A percentile compares a stretch with the other conserved stretches of the same genome.
Conservation (phyloP, 1,140 invertebrate species). For the Drosophila novamexicana region DNA sequence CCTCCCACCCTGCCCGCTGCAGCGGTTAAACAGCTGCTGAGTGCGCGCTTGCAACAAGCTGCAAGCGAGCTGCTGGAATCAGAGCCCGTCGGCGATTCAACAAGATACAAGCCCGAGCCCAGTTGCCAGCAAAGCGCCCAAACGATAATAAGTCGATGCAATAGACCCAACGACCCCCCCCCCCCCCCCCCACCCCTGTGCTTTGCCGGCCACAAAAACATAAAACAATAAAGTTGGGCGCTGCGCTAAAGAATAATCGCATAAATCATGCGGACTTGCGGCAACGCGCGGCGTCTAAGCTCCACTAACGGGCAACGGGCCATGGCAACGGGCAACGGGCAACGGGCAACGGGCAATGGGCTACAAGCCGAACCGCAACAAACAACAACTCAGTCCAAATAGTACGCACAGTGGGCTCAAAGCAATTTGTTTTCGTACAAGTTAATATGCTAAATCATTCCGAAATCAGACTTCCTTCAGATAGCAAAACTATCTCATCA, state of each 20-base stretch:
- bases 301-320: slow-evolving; percentile 55
- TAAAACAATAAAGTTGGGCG: slow-evolving; percentile 80
- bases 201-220: slow-evolving; percentile 66
- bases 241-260: slow-evolving; percentile 81
- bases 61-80: slow-evolving; percentile 53
- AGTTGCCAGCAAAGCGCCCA: slow-evolving; percentile 16
- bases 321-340: neutral
- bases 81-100: slow-evolving; percentile 56
- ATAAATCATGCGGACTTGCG: slow-evolving; percentile 80
- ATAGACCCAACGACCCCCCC: slow-evolving; percentile 2
- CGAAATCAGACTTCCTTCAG: too few relatives aligned
- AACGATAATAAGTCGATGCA: slow-evolving; percentile 21
- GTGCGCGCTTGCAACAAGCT: slow-evolving; percentile 18
- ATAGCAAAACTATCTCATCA: too few relatives aligned
- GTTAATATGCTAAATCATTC: too few relatives aligned
- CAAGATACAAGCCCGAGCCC: slow-evolving; percentile 66
- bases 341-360: slow-evolving; percentile 17
- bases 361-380: slow-evolving; percentile 19
- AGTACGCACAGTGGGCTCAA: neutral
- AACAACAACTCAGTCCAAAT: slow-evolving; percentile 6
- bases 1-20: neutral
- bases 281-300: slow-evolving; percentile 65
- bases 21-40: slow-evolving; percentile 48
- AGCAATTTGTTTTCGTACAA: slow-evolving; percentile 14
- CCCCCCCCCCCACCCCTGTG: too few relatives aligned